A percentile compares a stretch with the other conserved stretches of the same genome.
These are phyloP conservation scores for Deilephila porcellus DNA, from an alignment of 2,888 invertebrate species.

Conservation along the genomic window DNA sequence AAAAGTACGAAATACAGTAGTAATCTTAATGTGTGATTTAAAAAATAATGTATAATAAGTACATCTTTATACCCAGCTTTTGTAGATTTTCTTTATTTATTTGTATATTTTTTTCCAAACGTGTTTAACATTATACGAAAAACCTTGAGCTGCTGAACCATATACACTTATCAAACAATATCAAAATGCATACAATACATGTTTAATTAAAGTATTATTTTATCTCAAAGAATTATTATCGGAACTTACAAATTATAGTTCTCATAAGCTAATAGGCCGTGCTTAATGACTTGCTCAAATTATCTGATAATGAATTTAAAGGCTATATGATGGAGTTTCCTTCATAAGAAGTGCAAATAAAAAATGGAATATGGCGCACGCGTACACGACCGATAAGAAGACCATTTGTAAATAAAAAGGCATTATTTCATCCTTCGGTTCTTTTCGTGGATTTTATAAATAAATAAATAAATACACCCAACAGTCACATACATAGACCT, in stretches of 20 bases:
- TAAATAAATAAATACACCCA: no score
- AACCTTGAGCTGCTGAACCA: no score
- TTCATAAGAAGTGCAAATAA: not conserved
- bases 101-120: no score
- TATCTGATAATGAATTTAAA: slow-evolving; percentile 5
- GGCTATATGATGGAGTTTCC: not conserved
- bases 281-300: not conserved
- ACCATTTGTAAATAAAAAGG: not conserved
- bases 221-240: not conserved
- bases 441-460: not conserved
- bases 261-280: not conserved
- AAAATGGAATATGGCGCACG: not conserved
- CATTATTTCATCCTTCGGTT: not conserved
- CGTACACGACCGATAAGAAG: not conserved
- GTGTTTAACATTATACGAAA: no score
- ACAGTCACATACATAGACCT: no score
- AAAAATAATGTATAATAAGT: no score
- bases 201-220: not conserved
- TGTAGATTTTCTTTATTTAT: no score
- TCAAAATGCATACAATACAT: no score
- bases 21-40: no score
- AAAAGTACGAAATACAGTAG: no score
- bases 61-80: no score
- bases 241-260: not conserved
- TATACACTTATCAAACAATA: no score